A percentile compares a stretch with the other conserved stretches of the same genome.
phyloP scores from a whole-genome alignment of 2,113 vertebrate species.

The Mormyrus iriodes region DNA sequence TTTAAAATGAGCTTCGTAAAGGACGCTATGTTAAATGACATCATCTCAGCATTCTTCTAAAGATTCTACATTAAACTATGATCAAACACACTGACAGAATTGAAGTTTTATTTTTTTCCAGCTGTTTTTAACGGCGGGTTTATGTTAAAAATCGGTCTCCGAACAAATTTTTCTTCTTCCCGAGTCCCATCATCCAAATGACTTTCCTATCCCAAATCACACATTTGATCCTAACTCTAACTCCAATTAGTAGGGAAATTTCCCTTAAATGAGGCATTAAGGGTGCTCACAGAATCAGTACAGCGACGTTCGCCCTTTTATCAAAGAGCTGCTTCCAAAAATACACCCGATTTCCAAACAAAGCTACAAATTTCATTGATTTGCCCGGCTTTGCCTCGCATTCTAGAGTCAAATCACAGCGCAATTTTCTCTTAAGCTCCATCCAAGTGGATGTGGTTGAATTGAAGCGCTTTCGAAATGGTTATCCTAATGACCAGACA shows the following conservation, averaged over 20 bases:
- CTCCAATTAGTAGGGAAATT: background rate
- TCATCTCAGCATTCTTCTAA: conserved; percentile 47
- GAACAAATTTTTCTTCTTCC: background rate
- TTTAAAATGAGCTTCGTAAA: conserved; percentile 62
- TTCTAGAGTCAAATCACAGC: conserved; percentile 77
- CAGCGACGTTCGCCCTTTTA: conserved; percentile 13
- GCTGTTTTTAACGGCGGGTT: conserved; percentile 17
- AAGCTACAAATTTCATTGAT: conserved; percentile 64
- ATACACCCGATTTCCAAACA: conserved; percentile 52
- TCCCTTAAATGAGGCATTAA: conserved; percentile 3
- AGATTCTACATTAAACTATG: conserved; percentile 35
- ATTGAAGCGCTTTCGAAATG: conserved; percentile 66
- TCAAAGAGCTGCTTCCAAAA: conserved; percentile 34
- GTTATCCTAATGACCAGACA: conserved; percentile 79
- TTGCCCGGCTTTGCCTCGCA: conserved; percentile 69
- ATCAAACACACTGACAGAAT: background rate
- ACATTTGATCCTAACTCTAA: conserved; percentile 3
- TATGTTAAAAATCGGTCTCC: conserved; percentile 16
- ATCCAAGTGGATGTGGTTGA: conserved; percentile 91
- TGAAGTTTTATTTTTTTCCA: conserved; percentile 3
- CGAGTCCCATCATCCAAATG: background rate
- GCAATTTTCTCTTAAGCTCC: conserved; percentile 73
- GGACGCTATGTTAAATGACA: conserved; percentile 56
- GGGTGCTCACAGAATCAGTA: background rate
- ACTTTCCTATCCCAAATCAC: conserved; percentile 5